Percentiles rank a stretch among this genome's conserved stretches.
These are phyloP conservation scores for Cepaea hortensis DNA, from an alignment of 2,888 invertebrate genomes.

Conservation along the genomic window DNA sequence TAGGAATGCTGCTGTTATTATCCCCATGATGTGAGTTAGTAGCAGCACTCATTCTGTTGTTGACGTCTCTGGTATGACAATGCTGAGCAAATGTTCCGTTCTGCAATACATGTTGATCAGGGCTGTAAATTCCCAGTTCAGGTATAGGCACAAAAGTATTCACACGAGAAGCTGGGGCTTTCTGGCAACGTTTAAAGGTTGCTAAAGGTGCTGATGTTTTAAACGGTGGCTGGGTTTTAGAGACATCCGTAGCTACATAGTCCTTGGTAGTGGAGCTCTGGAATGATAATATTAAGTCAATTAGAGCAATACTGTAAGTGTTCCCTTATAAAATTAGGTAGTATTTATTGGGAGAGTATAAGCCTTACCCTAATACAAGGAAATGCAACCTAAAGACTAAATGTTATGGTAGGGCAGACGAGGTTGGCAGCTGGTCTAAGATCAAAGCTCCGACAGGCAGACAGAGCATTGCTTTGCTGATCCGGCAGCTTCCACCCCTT, in stretches of 20 bases:
- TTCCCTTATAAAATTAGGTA: background rate
- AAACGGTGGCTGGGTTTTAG: constrained; percentile 16
- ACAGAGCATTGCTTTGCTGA: too few species aligned
- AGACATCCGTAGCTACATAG: background rate
- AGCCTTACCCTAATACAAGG: too few species aligned
- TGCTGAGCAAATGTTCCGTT: constrained; percentile 50
- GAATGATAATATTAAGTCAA: background rate
- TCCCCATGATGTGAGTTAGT: background rate
- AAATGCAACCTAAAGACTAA: too few species aligned
- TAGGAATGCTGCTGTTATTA: constrained; percentile 23
- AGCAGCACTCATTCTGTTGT: constrained; percentile 20
- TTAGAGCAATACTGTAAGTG: background rate
- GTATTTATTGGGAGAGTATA: background rate
- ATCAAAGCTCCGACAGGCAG: too few species aligned
- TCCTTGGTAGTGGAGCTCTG: background rate
- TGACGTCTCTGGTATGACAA: constrained; percentile 34
- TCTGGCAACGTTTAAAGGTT: background rate
- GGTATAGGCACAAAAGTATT: constrained; percentile 46
- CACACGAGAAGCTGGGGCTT: background rate
- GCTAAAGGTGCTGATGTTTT: constrained; percentile 9
- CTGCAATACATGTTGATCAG: constrained; percentile 47
- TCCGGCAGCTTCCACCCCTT: too few species aligned
- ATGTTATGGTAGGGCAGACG: too few species aligned
- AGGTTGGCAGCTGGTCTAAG: too few species aligned
- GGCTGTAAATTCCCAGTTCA: constrained; percentile 47